Evolutionary conservation across 2,888 invertebrate genomes (phyloP).

Genomic region (Ptilodon capucinus): DNA sequence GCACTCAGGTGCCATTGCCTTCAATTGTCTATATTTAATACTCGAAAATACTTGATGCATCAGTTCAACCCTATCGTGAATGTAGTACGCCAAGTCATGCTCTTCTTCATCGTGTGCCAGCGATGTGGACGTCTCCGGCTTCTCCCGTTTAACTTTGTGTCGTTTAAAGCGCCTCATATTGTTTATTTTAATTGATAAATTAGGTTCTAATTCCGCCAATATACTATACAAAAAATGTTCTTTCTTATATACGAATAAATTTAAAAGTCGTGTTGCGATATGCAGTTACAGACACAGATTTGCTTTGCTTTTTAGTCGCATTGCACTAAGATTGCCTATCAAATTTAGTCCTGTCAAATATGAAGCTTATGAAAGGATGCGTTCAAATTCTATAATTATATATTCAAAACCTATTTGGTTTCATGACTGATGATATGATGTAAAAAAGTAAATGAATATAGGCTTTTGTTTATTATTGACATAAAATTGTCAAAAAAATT

Average conservation of each 20-base stretch:
- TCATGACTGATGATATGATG: background rate
- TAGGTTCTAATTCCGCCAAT: background rate
- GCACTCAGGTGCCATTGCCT: conserved; percentile 80
- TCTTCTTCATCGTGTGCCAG: conserved; percentile 49
- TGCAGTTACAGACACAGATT: background rate
- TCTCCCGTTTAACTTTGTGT: conserved; percentile 64
- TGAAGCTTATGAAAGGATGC: background rate
- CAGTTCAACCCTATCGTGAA: conserved; percentile 83
- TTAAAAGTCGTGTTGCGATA: background rate
- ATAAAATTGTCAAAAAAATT: background rate
- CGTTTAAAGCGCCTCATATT: conserved; percentile 33
- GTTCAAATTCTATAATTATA: background rate
- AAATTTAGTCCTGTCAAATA: background rate
- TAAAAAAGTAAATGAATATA: background rate
- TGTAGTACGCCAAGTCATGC: conserved; percentile 80
- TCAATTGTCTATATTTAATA: conserved; percentile 80
- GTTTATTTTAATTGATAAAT: too few species aligned
- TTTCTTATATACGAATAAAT: background rate
- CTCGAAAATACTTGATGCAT: conserved; percentile 84
- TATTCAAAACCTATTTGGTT: background rate
- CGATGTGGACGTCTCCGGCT: conserved; percentile 47
- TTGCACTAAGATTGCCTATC: background rate
- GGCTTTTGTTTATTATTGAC: background rate
- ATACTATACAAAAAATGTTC: background rate
- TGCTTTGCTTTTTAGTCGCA: background rate